Conservation (phyloP, 2,888 invertebrate genomes). For the Yponomeuta plumbellus region DNA sequence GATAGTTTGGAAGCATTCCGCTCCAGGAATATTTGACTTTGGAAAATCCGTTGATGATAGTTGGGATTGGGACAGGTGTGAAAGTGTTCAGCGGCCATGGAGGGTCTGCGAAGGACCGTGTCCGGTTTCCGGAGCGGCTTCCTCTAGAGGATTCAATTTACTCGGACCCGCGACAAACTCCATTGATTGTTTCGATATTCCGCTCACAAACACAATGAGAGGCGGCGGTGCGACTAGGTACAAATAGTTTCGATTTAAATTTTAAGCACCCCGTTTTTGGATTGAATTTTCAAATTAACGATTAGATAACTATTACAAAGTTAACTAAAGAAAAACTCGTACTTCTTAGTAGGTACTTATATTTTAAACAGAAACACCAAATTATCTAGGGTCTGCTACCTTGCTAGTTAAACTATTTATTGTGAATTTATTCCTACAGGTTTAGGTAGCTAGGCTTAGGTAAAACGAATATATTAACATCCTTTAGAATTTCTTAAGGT, state of each 20-base stretch:
- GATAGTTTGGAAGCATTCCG: neutral
- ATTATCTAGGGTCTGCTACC: no score
- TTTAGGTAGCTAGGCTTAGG: no score
- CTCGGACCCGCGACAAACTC: conserved; percentile 59
- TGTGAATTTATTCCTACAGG: no score
- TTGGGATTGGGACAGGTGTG: conserved; percentile 2
- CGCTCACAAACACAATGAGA: conserved; percentile 47
- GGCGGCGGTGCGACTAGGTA: conserved; percentile 21
- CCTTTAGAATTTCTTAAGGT: neutral
- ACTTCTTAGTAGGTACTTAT: neutral
- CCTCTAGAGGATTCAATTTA: conserved; percentile 60
- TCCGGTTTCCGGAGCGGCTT: conserved; percentile 58
- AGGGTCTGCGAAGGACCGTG: conserved; percentile 42
- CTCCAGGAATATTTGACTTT: neutral
- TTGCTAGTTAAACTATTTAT: no score
- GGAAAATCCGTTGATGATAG: neutral
- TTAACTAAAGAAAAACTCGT: neutral
- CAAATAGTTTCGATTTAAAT: neutral
- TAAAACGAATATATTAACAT: no score
- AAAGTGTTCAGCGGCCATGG: neutral
- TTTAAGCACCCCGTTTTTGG: conserved; percentile 6
- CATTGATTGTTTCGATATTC: conserved; percentile 74
- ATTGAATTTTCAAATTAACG: neutral
- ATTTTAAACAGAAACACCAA: no score
- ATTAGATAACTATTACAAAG: neutral